Evolutionary conservation across 1,140 invertebrate species (phyloP), one percentile per base, ranked within the genome.

Genomic region (Solen grandis): DNA sequence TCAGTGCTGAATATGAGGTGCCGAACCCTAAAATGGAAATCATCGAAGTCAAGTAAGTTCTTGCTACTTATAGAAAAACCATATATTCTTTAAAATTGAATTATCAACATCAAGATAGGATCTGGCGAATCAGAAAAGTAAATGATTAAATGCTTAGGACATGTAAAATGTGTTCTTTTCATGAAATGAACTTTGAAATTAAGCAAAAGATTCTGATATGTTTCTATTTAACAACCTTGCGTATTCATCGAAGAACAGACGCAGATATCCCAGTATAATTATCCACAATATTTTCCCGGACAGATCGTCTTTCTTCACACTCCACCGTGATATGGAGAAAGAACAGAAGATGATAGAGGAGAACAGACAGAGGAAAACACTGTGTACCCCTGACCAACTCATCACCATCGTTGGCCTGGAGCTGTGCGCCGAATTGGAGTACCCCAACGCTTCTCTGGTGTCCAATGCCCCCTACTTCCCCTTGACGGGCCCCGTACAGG

Each of bases 1-100:
- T 96, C 0, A 94, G 94, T 35, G 92, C 97, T 1, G 94, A 96
- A 77, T 93, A 98, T 27, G 95, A 95, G 75, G 92, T 97, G 70
- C 97, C 97, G 0, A 95, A 95, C 83, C 95, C 96, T 27, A 96
- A 95, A 87, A 95, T 96, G 83, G 97, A 98, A 89, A 95, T 98
- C 57, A 94, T 97, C 4, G 94, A 94, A 77, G 85, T 92, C 78
- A 95, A 95, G 88, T 96, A 95, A 5, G 86, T 16, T 1, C 5
- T 73, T 59, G 50, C 59, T 5, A 31, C 4, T 8, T 19, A 46
- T 46, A 46, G n/a, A n/a, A n/a, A n/a, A n/a, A n/a, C n/a, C n/a
- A n/a, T n/a, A n/a, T n/a, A n/a, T n/a, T n/a, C n/a, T n/a, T n/a
- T n/a, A n/a, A n/a, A n/a, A n/a, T n/a, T n/a, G n/a, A n/a, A n/a